Evolutionary conservation across 2,888 invertebrate species (phyloP), one percentile per base, ranked within the genome.

Genomic region (Pollenia griseotomentosa): DNA sequence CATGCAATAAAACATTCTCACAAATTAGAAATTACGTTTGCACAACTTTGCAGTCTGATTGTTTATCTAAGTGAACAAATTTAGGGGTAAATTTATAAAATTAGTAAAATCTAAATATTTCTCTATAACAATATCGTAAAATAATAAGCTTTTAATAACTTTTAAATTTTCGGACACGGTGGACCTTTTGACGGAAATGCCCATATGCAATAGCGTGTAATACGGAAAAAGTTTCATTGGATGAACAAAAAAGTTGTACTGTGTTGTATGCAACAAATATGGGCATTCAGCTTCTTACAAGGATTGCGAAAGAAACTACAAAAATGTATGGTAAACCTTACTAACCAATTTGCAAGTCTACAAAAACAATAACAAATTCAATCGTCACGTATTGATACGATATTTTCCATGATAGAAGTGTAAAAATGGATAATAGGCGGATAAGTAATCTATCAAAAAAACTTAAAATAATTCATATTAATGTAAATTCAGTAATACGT

Each of bases 221-320:
- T 19, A 71, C 16, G 8, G n/a, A 11, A 42, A 48, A 79, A 23
- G 70, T 19, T 42, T 6, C 48, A 33, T 9, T 61, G 12, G 6
- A 12, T 14, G 40, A 61, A 70, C n/a, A 55, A 5, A 55, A 2
- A 59, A 70, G 10, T 42, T 57, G 10, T 68, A 55, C 48, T 79
- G 78, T 9, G 68, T 79, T 10, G 44, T 77, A 42, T 77, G 65
- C 42, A 77, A 77, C 48, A n/a, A n/a, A n/a, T n/a, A n/a, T n/a
- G n/a, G n/a, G n/a, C n/a, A n/a, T 19, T 11, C 66, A 12, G 66
- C 66, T 8, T 19, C 66, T 7, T 61, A 61, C n/a, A 61, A 61
- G 14, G n/a, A n/a, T n/a, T n/a, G n/a, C 8, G 40, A 61, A 14
- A 23, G n/a, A 63, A 14, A 51, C 48, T 14, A 48, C 3, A 33